Percentiles rank a stretch among this genome's conserved stretches.
phyloP scores from a whole-genome alignment of 2,888 invertebrate species.

The Proisotoma minuta region DNA sequence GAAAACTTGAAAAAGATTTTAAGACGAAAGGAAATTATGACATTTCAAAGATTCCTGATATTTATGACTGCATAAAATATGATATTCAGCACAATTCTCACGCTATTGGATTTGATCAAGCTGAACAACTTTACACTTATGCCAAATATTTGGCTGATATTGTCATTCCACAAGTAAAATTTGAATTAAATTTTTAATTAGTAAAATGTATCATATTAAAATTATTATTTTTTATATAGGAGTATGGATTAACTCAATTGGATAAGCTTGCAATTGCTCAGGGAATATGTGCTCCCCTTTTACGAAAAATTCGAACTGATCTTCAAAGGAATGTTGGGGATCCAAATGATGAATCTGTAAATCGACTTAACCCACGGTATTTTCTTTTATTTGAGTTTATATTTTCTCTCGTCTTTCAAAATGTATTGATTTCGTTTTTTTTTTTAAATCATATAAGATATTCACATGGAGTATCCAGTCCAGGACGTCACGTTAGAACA shows the following conservation, averaged over 20 bases:
- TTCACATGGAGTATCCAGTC: conserved; percentile 95
- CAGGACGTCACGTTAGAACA: conserved; percentile 94
- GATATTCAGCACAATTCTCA: conserved; percentile 97
- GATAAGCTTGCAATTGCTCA: conserved; percentile 96
- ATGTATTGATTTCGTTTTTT: conserved; percentile 9
- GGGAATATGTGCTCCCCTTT: conserved; percentile 91
- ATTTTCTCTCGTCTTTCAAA: too few species aligned
- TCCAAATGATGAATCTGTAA: conserved; percentile 84
- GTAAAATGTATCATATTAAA: neutral
- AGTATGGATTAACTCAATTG: conserved; percentile 91
- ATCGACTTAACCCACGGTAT: conserved; percentile 87
- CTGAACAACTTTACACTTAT: conserved; percentile 88
- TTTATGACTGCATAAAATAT: conserved; percentile 98
- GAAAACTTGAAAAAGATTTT: conserved; percentile 97
- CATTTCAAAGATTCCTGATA: conserved; percentile 98
- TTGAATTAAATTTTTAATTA: neutral
- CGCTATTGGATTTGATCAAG: conserved; percentile 84
- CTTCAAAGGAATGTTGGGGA: conserved; percentile 89
- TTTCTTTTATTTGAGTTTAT: conserved; percentile 12
- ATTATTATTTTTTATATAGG: conserved; percentile 56
- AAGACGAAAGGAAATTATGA: conserved; percentile 89
- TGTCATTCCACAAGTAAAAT: conserved; percentile 86
- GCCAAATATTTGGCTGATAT: conserved; percentile 97
- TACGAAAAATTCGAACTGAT: conserved; percentile 93
- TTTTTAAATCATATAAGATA: conserved; percentile 62